Evolutionary conservation across 2,888 invertebrate species (phyloP).

Genomic region (Parnassius apollo): DNA sequence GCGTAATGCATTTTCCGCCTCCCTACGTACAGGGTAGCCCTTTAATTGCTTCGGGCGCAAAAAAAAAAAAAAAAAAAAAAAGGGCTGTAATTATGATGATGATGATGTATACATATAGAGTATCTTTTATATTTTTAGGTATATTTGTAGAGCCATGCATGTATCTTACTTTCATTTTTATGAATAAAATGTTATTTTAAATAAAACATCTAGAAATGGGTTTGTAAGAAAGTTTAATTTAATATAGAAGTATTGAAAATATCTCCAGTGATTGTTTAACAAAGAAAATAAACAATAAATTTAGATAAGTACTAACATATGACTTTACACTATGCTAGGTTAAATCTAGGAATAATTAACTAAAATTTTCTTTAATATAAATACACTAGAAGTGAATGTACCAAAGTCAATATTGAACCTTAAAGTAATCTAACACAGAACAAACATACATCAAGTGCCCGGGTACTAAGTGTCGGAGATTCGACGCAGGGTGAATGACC

Average conservation of each 20-base stretch:
- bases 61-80: too few species aligned
- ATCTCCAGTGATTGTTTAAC: conserved; percentile 78
- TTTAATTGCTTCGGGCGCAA: too few species aligned
- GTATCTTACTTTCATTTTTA: too few species aligned
- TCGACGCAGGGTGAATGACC: conserved; percentile 36
- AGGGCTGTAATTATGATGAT: too few species aligned
- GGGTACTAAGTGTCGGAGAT: conserved; percentile 50
- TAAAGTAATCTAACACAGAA: conserved; percentile 63
- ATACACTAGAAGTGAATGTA: conserved; percentile 77
- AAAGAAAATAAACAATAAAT: conserved; percentile 77
- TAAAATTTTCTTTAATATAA: conserved; percentile 77
- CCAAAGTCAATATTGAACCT: conserved; percentile 60
- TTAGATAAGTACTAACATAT: conserved; percentile 80
- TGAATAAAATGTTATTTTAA: too few species aligned
- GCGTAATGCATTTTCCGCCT: too few species aligned
- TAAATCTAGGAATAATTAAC: conserved; percentile 76
- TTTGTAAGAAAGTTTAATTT: conserved; percentile 81
- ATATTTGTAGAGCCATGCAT: too few species aligned
- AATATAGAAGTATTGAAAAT: conserved; percentile 79
- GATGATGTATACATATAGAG: too few species aligned
- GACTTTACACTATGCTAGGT: conserved; percentile 76
- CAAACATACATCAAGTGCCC: conserved; percentile 61
- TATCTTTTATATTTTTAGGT: too few species aligned
- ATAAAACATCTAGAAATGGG: conserved; percentile 38
- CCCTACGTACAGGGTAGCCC: too few species aligned